Percentiles rank a stretch among this genome's conserved stretches.
phyloP scores from a whole-genome alignment of 2,797 vertebrate genomes.

The Pseudochaenichthys georgianus region DNA sequence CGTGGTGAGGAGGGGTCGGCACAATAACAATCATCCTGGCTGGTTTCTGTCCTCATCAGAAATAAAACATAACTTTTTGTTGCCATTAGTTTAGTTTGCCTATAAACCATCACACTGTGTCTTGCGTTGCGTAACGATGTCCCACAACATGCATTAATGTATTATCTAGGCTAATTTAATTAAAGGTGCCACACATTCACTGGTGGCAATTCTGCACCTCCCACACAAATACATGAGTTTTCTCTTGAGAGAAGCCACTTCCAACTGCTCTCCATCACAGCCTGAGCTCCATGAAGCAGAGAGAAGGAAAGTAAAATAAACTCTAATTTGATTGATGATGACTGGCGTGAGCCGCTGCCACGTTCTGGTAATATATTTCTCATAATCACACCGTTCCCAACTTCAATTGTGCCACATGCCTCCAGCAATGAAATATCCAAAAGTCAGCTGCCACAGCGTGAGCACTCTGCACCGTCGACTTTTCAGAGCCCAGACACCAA shows the following conservation, averaged over 20 bases:
- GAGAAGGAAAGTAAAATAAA: conserved; percentile 25
- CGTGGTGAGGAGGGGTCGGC: no score
- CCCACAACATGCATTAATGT: conserved; percentile 14
- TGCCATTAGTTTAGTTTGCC: neutral
- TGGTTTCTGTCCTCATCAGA: no score
- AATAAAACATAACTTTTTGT: neutral
- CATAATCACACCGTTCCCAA: conserved; percentile 55
- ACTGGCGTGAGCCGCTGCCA: conserved; percentile 38
- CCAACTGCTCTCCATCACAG: conserved; percentile 29
- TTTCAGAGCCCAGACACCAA: conserved; percentile 62
- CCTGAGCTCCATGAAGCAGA: conserved; percentile 18
- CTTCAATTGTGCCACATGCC: conserved; percentile 50
- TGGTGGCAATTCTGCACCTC: conserved; percentile 25
- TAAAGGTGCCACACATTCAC: conserved; percentile 26
- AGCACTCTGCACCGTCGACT: conserved; percentile 52
- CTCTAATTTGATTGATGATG: conserved; percentile 58
- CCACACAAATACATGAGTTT: conserved; percentile 43
- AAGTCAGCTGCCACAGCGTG: conserved; percentile 44
- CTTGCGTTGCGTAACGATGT: conserved; percentile 1
- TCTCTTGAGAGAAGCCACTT: conserved; percentile 40
- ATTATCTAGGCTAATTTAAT: conserved; percentile 39
- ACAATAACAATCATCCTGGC: no score
- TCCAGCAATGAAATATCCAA: conserved; percentile 55
- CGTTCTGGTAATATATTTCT: conserved; percentile 51
- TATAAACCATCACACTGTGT: neutral